These are phyloP conservation scores for Rattus norvegicus DNA, from an alignment of 2,113 vertebrate species.

Conservation along the genomic window DNA sequence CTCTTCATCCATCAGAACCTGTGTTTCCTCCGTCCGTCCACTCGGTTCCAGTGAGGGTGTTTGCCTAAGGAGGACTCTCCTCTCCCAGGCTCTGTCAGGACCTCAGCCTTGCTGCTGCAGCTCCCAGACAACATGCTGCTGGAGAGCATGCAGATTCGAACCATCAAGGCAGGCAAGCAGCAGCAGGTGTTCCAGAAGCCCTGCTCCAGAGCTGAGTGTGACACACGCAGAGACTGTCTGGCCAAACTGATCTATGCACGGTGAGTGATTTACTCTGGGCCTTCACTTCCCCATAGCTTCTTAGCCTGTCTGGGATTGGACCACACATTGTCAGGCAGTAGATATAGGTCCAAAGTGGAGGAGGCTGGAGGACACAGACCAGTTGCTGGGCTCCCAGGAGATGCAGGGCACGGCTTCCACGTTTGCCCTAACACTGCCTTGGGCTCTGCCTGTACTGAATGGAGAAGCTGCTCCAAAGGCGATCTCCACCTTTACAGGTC, in stretches of 20 bases:
- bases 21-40: background rate
- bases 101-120: slow-evolving; percentile 88
- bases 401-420: background rate
- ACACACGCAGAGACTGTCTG: slow-evolving; percentile 94
- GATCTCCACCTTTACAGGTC: background rate
- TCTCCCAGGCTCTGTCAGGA: slow-evolving; percentile 87
- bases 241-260: slow-evolving; percentile 94
- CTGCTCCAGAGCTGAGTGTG: slow-evolving; percentile 91
- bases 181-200: slow-evolving; percentile 93
- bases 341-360: background rate
- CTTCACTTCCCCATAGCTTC: background rate
- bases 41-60: background rate
- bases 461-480: background rate
- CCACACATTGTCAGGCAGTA: background rate
- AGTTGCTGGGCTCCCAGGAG: background rate
- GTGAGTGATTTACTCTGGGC: slow-evolving; percentile 82
- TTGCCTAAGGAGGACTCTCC: background rate
- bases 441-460: background rate
- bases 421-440: background rate
- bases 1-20: background rate
- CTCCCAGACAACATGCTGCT: slow-evolving; percentile 87
- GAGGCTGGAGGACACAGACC: background rate
- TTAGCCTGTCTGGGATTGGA: background rate
- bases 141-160: slow-evolving; percentile 88
- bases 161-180: slow-evolving; percentile 92